phyloP scores from a whole-genome alignment of 2,113 vertebrate species.

The Tachysurus fulvidraco region DNA sequence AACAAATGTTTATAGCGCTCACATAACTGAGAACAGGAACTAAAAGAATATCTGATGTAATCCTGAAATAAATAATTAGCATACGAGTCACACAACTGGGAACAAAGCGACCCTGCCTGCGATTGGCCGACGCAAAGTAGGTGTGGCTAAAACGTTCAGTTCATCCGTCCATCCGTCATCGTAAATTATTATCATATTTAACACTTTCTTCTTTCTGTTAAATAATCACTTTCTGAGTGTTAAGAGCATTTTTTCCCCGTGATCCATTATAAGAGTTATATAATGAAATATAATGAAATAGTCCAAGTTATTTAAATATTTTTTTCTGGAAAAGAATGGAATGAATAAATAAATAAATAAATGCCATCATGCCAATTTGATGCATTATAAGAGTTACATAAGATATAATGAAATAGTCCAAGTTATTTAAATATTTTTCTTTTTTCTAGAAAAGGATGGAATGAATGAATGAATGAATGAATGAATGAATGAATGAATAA shows the following conservation, averaged over 20 bases:
- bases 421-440: background rate
- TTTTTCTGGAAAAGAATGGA: too few relatives aligned
- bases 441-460: too few relatives aligned
- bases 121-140: background rate
- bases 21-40: conserved; percentile 4
- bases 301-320: background rate
- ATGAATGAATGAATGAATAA: too few relatives aligned
- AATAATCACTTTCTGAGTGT: too few relatives aligned
- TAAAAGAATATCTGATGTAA: background rate
- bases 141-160: background rate
- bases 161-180: background rate
- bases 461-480: too few relatives aligned
- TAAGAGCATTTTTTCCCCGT: too few relatives aligned
- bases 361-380: background rate
- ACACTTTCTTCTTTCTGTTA: background rate
- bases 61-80: background rate
- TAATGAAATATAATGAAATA: background rate
- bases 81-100: background rate
- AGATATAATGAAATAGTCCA: background rate
- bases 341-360: too few relatives aligned
- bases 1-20: background rate
- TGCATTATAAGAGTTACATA: background rate
- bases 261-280: background rate
- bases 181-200: background rate
- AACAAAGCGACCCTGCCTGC: background rate